Conservation (phyloP, 2,797 vertebrate genomes). For the Myotis pilosus region DNA sequence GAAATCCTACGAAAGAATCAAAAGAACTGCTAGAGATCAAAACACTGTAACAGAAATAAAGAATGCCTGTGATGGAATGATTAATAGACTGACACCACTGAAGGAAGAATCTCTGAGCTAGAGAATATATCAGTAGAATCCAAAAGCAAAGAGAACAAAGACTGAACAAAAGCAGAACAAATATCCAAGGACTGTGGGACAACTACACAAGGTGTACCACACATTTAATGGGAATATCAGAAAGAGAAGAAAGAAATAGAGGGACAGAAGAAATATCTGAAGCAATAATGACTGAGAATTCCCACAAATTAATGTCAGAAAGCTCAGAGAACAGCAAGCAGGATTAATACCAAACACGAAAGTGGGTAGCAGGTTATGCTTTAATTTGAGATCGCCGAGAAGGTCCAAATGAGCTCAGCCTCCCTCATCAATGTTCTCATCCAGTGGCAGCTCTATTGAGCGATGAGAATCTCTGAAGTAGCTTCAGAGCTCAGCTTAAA, state of each 20-base stretch:
- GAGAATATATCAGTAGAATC: neutral
- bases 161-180: neutral
- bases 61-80: neutral
- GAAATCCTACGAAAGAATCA: neutral
- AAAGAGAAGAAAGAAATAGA: neutral
- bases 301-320: neutral
- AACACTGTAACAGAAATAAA: neutral
- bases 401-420: neutral
- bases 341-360: neutral
- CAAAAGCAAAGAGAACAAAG: neutral
- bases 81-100: neutral
- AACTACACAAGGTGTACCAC: neutral
- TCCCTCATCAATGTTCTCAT: neutral
- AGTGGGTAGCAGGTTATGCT: neutral
- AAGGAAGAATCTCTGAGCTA: neutral
- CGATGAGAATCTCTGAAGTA: neutral
- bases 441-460: neutral
- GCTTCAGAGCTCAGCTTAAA: neutral
- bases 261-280: neutral
- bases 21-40: neutral
- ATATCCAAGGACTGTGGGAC: neutral
- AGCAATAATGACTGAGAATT: neutral
- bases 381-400: neutral
- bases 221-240: neutral
- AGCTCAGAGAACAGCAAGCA: neutral